phyloP scores from a whole-genome alignment of 2,888 invertebrate species.

The Sepioteuthis lessoniana region DNA sequence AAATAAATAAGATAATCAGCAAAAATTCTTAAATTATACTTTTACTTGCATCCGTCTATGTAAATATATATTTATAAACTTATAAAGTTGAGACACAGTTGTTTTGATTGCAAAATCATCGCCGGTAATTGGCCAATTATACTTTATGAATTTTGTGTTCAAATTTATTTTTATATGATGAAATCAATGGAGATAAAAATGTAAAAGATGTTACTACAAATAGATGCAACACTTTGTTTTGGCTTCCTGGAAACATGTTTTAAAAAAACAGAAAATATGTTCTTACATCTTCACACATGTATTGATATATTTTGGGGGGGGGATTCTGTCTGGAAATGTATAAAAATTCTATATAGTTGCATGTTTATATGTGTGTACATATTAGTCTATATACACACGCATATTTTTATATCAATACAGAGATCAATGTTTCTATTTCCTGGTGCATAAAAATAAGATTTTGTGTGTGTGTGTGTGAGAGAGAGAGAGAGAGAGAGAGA shows the following conservation, averaged over 20 bases:
- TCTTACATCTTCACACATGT: neutral
- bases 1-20: no score
- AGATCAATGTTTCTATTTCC: neutral
- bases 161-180: neutral
- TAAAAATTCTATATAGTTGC: neutral
- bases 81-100: neutral
- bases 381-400: neutral
- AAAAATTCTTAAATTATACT: neutral
- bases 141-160: neutral
- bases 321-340: neutral
- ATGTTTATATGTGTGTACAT: neutral
- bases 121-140: neutral
- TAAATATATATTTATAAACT: neutral
- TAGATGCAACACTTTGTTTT: neutral
- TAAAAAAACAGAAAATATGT: neutral
- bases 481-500: neutral
- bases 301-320: no score
- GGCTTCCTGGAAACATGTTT: neutral
- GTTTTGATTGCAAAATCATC: constrained; percentile 9
- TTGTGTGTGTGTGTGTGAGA: neutral
- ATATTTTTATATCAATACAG: neutral
- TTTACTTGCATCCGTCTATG: neutral
- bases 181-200: neutral
- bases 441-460: neutral
- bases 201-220: neutral